Percentiles rank a stretch among this genome's conserved stretches.
phyloP scores from a whole-genome alignment of 1,140 invertebrate species.

The Drosophila rhopaloa region DNA sequence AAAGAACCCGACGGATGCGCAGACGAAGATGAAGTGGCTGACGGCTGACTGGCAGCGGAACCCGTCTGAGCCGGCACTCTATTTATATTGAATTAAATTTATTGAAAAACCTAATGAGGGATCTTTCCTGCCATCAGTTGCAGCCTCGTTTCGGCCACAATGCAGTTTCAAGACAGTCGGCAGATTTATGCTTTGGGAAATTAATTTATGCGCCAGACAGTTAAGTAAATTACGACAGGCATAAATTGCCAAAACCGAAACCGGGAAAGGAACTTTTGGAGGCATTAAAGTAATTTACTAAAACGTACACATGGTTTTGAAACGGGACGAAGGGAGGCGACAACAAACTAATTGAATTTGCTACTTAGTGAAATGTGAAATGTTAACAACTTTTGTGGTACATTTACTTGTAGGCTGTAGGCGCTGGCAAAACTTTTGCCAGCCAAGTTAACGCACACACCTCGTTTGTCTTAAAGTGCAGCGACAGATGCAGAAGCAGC shows the following conservation, averaged over 20 bases:
- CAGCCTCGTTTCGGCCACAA: slow-evolving; percentile 47
- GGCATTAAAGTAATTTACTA: slow-evolving; percentile 72
- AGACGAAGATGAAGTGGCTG: slow-evolving; percentile 75
- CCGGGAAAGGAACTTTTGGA: slow-evolving; percentile 47
- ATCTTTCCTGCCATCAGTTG: slow-evolving; percentile 57
- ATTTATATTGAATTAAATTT: slow-evolving; percentile 80
- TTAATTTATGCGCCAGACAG: slow-evolving; percentile 76
- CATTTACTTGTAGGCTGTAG: slow-evolving; percentile 41
- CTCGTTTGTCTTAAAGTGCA: slow-evolving; percentile 56
- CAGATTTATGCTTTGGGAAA: slow-evolving; percentile 75
- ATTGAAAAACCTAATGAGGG: slow-evolving; percentile 80
- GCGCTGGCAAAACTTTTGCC: slow-evolving; percentile 34
- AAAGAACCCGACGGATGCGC: slow-evolving; percentile 42
- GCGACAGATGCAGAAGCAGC: slow-evolving; percentile 47
- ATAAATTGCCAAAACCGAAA: slow-evolving; percentile 53
- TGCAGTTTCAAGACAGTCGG: slow-evolving; percentile 40
- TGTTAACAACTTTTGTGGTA: slow-evolving; percentile 75
- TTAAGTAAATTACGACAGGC: slow-evolving; percentile 64
- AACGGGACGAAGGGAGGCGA: background rate
- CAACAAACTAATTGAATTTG: slow-evolving; percentile 76
- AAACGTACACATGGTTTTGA: slow-evolving; percentile 44
- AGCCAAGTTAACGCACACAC: background rate
- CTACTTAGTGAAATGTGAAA: slow-evolving; percentile 77
- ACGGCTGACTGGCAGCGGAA: slow-evolving; percentile 41
- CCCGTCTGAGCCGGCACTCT: slow-evolving; percentile 48